Evolutionary conservation across 1,140 invertebrate genomes (phyloP), one percentile per base, ranked within the genome.

Genomic region (Aphaenogaster floridana): DNA sequence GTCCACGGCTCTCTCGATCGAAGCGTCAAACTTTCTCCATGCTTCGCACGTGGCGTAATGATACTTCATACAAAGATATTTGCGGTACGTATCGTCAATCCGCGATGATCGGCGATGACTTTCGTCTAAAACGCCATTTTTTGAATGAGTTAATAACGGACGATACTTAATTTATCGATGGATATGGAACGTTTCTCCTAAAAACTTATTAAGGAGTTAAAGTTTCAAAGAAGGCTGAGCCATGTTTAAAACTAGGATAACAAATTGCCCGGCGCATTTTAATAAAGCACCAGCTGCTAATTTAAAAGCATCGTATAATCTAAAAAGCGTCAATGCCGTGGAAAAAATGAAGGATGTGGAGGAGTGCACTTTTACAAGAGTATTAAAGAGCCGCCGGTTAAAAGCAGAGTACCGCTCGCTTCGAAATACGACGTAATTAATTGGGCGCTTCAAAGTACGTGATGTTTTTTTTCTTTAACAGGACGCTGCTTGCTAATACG

Each of bases 21-120:
- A 72, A 28, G 52, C 17, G 80, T 17, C 80, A 39, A 28, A 84
- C 80, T 84, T 84, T 84, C 80, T 84, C 80, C 39, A 39, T 9
- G 45, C 13, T 42, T 83, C 68, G 42, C 36, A 15, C 68, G 52
- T 15, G 52, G 42, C n/a, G 54, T 84, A 76, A 84, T 63, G 28
- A 63, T 50, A 50, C 1, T 57, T 21, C 50, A 2, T 71, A 59
- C 59, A 28, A 74, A 72, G 69, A 83, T 83, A 74, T 36, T 39
- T 42, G 1, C 21, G n/a, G 13, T 28, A 54, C 8, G 17, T 36
- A 57, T 39, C 34, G 28, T 48, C 66, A 21, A 63, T 45, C 17
- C 13, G 9, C 54, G 34, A 8, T 11, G 54, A 76, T 57, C 52
- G 8, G n/a, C 13, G 0, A 7, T 11, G 13, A 34, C 63, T 69